Percentiles rank a stretch among this genome's conserved stretches.
Evolutionary conservation across 1,140 invertebrate genomes (phyloP).

Genomic region (Brachionus sp.): DNA sequence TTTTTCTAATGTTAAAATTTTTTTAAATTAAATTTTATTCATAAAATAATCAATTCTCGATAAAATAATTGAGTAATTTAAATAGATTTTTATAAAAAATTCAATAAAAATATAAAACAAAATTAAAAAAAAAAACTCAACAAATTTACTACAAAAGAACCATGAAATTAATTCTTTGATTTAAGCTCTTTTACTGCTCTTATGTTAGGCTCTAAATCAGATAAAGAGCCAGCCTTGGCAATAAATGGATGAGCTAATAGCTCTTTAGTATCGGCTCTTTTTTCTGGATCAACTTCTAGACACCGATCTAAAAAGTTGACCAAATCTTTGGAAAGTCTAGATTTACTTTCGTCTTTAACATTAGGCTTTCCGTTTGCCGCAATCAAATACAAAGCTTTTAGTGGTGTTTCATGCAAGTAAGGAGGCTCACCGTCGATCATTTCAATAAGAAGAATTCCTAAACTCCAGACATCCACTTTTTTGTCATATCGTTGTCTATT

Average conservation of each 20-base stretch:
- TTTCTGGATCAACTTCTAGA: conserved; percentile 44
- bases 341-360: conserved; percentile 47
- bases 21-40: background rate
- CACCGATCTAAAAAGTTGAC: conserved; percentile 43
- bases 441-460: conserved; percentile 60
- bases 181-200: conserved; percentile 43
- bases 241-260: conserved; percentile 42
- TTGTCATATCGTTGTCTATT: conserved; percentile 56
- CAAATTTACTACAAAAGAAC: background rate
- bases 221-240: background rate
- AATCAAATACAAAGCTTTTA: conserved; percentile 53
- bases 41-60: background rate
- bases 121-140: background rate
- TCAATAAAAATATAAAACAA: background rate
- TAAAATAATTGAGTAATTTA: background rate
- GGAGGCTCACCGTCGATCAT: conserved; percentile 61
- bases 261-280: conserved; percentile 31
- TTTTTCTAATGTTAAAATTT: background rate
- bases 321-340: conserved; percentile 13
- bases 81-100: background rate
- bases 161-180: conserved; percentile 9
- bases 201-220: conserved; percentile 14
- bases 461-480: conserved; percentile 59
- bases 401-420: conserved; percentile 58
- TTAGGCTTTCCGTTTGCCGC: conserved; percentile 58